These are phyloP conservation scores for Mus spretus DNA, from an alignment of 2,797 vertebrate species.

Conservation along the genomic window DNA sequence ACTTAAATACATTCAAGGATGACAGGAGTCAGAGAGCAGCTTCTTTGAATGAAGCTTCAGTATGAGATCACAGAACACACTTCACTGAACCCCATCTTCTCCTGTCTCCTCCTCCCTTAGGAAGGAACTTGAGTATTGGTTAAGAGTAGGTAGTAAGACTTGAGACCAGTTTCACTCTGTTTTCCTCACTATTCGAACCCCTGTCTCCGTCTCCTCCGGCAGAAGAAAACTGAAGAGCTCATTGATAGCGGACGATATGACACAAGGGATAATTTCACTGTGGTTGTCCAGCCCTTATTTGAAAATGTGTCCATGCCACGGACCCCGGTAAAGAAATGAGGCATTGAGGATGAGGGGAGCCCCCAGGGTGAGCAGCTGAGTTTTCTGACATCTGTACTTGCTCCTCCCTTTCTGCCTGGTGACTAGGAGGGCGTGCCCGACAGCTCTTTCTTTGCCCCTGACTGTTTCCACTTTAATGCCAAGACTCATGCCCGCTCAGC, in stretches of 20 bases:
- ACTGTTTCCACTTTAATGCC: constrained; percentile 90
- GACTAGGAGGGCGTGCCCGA: constrained; percentile 88
- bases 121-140: constrained; percentile 71
- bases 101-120: constrained; percentile 68
- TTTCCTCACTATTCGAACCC: neutral
- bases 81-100: neutral
- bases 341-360: accelerated
- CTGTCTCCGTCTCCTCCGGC: neutral
- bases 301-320: constrained; percentile 81
- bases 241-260: constrained; percentile 88
- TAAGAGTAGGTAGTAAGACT: neutral
- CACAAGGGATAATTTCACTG: constrained; percentile 89
- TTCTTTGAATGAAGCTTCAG: neutral
- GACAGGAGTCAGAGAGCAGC: neutral
- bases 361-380: neutral
- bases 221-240: constrained; percentile 86
- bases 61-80: neutral
- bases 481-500: constrained; percentile 87
- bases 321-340: constrained; percentile 86
- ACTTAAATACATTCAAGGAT: neutral
- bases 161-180: neutral
- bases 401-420: constrained; percentile 13
- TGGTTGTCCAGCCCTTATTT: constrained; percentile 89
- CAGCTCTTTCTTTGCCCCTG: constrained; percentile 89
- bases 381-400: accelerated